Conservation (phyloP, 1,140 invertebrate genomes). For the Brachionus angularis region DNA sequence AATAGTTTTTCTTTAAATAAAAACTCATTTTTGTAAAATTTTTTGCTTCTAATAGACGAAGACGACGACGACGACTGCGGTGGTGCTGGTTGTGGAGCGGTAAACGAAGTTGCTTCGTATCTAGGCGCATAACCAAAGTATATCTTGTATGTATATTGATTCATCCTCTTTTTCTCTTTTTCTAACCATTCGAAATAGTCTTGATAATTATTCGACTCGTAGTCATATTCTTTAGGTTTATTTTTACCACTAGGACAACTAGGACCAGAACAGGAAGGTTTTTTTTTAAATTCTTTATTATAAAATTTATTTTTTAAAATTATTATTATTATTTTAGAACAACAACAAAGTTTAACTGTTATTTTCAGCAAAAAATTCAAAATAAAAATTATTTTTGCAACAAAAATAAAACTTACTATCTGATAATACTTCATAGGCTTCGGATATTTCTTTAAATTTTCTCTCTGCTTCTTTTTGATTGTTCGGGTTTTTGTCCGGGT, state of each 20-base stretch:
- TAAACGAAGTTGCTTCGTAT: constrained; percentile 4
- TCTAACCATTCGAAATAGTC: constrained; percentile 42
- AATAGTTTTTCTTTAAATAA: no score
- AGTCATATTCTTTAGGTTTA: constrained; percentile 32
- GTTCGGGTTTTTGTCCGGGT: constrained; percentile 99
- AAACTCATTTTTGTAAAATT: not conserved
- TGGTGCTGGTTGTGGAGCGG: no score
- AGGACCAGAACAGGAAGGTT: not conserved
- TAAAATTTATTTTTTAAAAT: no score
- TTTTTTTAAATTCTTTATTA: no score
- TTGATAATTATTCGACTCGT: constrained; percentile 20
- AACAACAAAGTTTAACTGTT: no score
- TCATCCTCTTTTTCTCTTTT: constrained; percentile 13
- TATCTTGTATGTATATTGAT: not conserved
- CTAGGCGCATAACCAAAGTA: no score
- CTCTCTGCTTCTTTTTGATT: constrained; percentile 89
- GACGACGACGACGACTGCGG: no score
- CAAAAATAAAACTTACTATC: constrained; percentile 56
- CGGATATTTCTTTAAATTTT: constrained; percentile 94
- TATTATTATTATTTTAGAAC: no score
- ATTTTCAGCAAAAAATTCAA: no score
- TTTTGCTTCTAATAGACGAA: not conserved
- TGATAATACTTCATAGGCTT: constrained; percentile 96
- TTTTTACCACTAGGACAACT: no score
- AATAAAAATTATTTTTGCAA: not conserved